Conservation (phyloP, 2,113 vertebrate genomes). For the Trinectes maculatus region DNA sequence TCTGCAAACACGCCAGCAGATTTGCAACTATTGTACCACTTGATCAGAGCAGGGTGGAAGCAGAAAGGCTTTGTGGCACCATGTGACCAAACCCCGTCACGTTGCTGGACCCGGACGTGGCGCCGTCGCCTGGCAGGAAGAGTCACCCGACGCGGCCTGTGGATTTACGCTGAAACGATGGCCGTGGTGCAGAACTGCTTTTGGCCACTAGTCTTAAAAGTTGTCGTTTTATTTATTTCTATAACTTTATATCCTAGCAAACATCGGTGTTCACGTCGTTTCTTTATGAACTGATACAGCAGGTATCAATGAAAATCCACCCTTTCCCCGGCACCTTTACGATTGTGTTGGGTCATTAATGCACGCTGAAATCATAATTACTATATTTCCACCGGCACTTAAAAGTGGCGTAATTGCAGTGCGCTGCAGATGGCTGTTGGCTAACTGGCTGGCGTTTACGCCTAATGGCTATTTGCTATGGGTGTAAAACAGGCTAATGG, state of each 20-base stretch:
- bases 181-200: not conserved
- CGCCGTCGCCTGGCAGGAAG: constrained; percentile 52
- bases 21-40: constrained; percentile 70
- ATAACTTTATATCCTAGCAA: not conserved
- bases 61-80: constrained; percentile 56
- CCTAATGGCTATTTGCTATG: constrained; percentile 76
- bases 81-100: constrained; percentile 64
- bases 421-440: constrained; percentile 73
- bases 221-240: constrained; percentile 5
- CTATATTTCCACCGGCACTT: constrained; percentile 71
- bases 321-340: constrained; percentile 45
- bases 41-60: constrained; percentile 55
- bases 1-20: constrained; percentile 71
- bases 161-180: constrained; percentile 37
- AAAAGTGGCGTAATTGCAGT: constrained; percentile 66
- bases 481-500: constrained; percentile 77
- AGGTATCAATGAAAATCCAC: constrained; percentile 49
- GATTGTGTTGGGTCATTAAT: constrained; percentile 64
- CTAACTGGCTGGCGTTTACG: constrained; percentile 68
- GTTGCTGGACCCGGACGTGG: constrained; percentile 69
- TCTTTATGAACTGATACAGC: constrained; percentile 33
- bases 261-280: constrained; percentile 38
- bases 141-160: constrained; percentile 47
- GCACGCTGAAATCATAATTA: constrained; percentile 70
- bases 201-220: not conserved